Base-by-base conservation (phyloP, 2,888 invertebrate genomes). In the Leptopilina syphax region DNA sequence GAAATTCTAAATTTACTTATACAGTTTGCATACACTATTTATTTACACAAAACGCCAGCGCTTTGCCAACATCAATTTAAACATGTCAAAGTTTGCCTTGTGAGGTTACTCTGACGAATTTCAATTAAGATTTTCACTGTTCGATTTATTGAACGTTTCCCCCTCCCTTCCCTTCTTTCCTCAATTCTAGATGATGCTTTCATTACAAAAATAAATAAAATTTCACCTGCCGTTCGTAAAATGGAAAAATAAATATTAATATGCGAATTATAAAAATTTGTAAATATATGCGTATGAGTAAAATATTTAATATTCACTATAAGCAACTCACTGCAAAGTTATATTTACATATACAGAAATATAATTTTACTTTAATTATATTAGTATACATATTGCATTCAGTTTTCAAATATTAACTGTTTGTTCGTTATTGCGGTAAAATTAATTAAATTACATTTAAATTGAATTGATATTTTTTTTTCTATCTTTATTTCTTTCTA, bases 81-180 rank as follows among this genome's bases (percentile, higher is more conserved):
- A 70, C 70, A 70, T 47, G 70, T 70, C 70, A 70, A 70, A 70
- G 24, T 68, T 68, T 70, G 24, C 50, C 13, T 24, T 54, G 70
- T 70, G 18, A 24, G 24, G 18, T 70, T 6, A 6, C 70, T 70
- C 50, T 27, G 70, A 7, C 24, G 70, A 70, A 70, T 27, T 70
- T 70, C 70, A 70, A 50, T 27, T 70, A 70, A 27, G 13, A 70
- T 70, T 70, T 54, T 70, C 70, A 27, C 27, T 24, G 50, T 50
- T 68, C 12, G 24, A 54, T 27, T 50, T 4, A 70, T 24, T 47
- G 3, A 24, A 47, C 18, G 47, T 10, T 24, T 18, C 10, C 24
- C 44, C 47, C 44, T 44, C 44, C 27, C 18, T 18, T 18, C 0
- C 27, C 27, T 27, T 27, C 34, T 34, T 34, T 34, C 34, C 2